Base-by-base conservation (phyloP, 2,113 vertebrate genomes). In the Mastomys coucha region DNA sequence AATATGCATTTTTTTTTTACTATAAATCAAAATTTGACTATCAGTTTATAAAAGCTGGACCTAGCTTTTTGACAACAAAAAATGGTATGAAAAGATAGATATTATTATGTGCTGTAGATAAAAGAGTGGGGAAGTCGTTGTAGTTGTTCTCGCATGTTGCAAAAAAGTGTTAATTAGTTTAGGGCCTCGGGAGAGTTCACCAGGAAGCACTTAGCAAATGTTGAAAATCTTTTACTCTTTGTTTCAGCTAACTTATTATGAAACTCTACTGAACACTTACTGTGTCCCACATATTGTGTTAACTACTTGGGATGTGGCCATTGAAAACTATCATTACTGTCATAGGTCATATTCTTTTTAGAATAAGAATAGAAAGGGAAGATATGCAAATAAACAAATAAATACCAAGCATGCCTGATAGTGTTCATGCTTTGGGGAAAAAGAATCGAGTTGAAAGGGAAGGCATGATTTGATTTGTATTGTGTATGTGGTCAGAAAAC, bases 381-480 rank as follows among this genome's bases (percentile, higher is more conserved):
- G 76, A 13, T 7, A 94, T 89, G 39, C 67, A 95, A 89, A 85
- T 11, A 87, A 84, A 60, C 4, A 92, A 89, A 24, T 75, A 80
- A 75, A 67, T 72, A 69, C 14, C 60, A 81, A 87, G 20, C 63
- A 20, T 94, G 53, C 77, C 49, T 76, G 24, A 36, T 72, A 16
- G 13, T 51, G 45, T 70, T 67, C 76, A 80, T 76, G 14, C 24
- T 77, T 53, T 31, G n/a, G 31, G 22, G 28, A 72, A 60, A 93
- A 42, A 22, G 72, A 91, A 51, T 1, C 1, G 28, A 17, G 28
- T 24, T 92, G n/a, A 65, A 65, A 56, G 20, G 81, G 39, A 33
- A 51, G 24, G 42, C 39, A 3, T 56, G 51, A 24, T 19, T 39
- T 56, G 51, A 24, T 19, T 39, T 89, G n/a, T n/a, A 95, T 69